Evolutionary conservation across 2,888 invertebrate species (phyloP).

Genomic region (Blastobasis lacticolella): DNA sequence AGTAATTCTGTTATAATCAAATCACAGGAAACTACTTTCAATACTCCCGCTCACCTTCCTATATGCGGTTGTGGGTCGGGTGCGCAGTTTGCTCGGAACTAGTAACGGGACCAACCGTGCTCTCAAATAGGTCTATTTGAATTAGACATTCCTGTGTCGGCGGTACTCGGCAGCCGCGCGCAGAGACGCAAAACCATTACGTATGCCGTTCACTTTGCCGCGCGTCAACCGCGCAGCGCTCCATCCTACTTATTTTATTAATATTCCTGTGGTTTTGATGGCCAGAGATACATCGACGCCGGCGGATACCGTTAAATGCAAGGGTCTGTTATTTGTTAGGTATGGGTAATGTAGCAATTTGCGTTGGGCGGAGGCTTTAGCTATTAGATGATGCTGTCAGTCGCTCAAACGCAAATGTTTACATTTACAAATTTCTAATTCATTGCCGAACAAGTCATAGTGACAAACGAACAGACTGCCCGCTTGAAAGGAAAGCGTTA

Average conservation of each 20-base stretch:
- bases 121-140: slow-evolving; percentile 36
- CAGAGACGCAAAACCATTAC: slow-evolving; percentile 28
- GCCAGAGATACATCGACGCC: slow-evolving; percentile 5
- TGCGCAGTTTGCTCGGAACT: slow-evolving; percentile 16
- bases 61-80: not conserved
- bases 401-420: too few species aligned
- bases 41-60: not conserved
- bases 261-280: slow-evolving; percentile 21
- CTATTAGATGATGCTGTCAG: too few species aligned
- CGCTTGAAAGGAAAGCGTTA: too few species aligned
- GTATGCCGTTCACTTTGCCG: slow-evolving; percentile 23
- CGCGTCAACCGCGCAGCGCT: slow-evolving; percentile 7
- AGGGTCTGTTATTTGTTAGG: too few species aligned
- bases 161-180: slow-evolving; percentile 11
- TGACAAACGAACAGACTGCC: too few species aligned
- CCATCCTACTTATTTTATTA: slow-evolving; percentile 24
- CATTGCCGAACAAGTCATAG: too few species aligned
- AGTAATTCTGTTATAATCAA: too few species aligned
- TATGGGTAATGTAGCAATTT: too few species aligned
- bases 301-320: not conserved
- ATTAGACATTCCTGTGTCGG: slow-evolving; percentile 36
- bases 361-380: too few species aligned
- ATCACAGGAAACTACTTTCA: too few species aligned
- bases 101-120: slow-evolving; percentile 29
- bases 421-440: too few species aligned